A percentile compares a stretch with the other conserved stretches of the same genome.
These are phyloP conservation scores for Sylvicola cinctus DNA, from an alignment of 2,888 invertebrate species.

Conservation along the genomic window DNA sequence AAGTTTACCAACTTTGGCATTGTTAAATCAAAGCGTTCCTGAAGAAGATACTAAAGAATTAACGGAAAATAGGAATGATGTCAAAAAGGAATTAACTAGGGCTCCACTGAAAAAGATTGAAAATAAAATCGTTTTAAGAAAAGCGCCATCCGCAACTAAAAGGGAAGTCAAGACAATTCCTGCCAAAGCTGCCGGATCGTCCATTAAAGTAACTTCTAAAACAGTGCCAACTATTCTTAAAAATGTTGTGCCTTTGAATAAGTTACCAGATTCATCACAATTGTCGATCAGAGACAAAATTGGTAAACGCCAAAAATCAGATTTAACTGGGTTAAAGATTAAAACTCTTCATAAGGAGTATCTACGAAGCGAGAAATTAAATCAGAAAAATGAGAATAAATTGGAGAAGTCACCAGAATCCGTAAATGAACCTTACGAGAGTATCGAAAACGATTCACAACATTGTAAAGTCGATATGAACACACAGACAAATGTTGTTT, in stretches of 20 bases:
- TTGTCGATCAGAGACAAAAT: background rate
- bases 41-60: background rate
- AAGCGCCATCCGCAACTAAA: background rate
- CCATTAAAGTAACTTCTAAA: background rate
- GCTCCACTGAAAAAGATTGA: too few species aligned
- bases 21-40: constrained; percentile 13
- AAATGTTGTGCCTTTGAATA: background rate
- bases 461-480: constrained; percentile 24
- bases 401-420: background rate
- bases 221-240: background rate
- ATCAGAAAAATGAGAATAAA: constrained; percentile 3
- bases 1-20: constrained; percentile 50
- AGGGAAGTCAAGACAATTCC: background rate
- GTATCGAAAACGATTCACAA: constrained; percentile 9
- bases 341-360: constrained; percentile 24
- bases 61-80: background rate
- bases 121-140: background rate
- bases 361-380: constrained; percentile 22
- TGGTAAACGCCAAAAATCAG: constrained; percentile 34
- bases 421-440: background rate
- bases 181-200: background rate
- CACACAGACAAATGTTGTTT: constrained; percentile 24
- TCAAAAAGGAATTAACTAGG: background rate
- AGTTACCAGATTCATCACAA: background rate
- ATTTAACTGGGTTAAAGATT: constrained; percentile 36